These are phyloP conservation scores for Xanthia icteritia DNA, from an alignment of 2,888 invertebrate species.

Conservation along the genomic window DNA sequence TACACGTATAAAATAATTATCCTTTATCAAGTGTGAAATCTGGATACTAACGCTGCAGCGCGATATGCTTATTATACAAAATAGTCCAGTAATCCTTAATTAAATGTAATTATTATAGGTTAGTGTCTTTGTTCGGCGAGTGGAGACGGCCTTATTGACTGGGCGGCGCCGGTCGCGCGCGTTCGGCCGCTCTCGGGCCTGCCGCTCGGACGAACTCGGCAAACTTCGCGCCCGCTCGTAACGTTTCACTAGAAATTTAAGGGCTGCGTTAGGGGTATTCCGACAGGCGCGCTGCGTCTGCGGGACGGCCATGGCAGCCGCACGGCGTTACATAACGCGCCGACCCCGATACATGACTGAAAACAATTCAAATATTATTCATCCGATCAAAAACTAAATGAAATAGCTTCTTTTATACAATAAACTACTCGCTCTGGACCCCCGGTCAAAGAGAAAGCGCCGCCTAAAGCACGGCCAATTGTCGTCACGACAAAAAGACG, in stretches of 20 bases:
- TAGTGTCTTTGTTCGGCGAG: slow-evolving; percentile 89
- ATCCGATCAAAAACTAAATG: slow-evolving; percentile 48
- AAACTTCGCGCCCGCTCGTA: slow-evolving; percentile 75
- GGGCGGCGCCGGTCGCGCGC: slow-evolving; percentile 88
- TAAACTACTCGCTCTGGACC: slow-evolving; percentile 50
- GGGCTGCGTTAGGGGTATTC: slow-evolving; percentile 87
- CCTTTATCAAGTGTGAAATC: slow-evolving; percentile 72
- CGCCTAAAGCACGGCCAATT: slow-evolving; percentile 79
- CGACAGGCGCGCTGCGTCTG: slow-evolving; percentile 81
- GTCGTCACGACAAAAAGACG: slow-evolving; percentile 82
- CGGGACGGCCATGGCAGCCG: slow-evolving; percentile 75
- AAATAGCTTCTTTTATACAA: slow-evolving; percentile 59
- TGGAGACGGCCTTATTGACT: slow-evolving; percentile 90
- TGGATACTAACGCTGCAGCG: slow-evolving; percentile 73
- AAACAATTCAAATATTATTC: slow-evolving; percentile 62
- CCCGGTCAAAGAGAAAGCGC: slow-evolving; percentile 75
- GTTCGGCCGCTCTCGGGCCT: slow-evolving; percentile 79
- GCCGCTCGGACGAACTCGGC: slow-evolving; percentile 80
- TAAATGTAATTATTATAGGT: slow-evolving; percentile 90
- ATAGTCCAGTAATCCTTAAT: slow-evolving; percentile 87
- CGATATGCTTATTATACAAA: slow-evolving; percentile 84
- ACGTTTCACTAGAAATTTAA: slow-evolving; percentile 85
- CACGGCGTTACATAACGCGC: slow-evolving; percentile 78
- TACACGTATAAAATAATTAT: slow-evolving; percentile 64
- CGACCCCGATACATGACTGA: slow-evolving; percentile 70